A percentile compares a stretch with the other conserved stretches of the same genome.
phyloP scores from a whole-genome alignment of 2,797 vertebrate species.

The Megaceryle alcyon region DNA sequence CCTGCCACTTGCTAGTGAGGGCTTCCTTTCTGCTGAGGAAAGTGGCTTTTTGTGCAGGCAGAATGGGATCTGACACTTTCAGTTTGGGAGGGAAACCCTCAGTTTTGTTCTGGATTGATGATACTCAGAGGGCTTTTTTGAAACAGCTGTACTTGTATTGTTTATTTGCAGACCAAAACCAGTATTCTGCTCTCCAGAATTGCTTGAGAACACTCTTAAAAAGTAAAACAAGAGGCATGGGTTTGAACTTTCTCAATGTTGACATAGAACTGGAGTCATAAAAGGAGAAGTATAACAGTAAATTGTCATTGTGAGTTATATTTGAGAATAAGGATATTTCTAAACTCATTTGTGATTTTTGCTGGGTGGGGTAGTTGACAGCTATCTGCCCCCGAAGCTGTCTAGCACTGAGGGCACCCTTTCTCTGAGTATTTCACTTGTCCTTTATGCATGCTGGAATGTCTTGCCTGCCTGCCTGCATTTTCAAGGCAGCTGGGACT shows the following conservation, averaged over 20 bases:
- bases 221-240: not conserved
- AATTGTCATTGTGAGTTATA: not conserved
- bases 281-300: not conserved
- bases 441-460: not conserved
- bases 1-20: not conserved
- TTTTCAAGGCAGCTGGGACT: not conserved
- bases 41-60: not conserved
- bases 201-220: not conserved
- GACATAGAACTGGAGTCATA: not conserved
- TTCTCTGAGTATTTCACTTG: not conserved
- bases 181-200: not conserved
- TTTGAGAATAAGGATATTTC: not conserved
- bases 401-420: not conserved
- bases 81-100: not conserved
- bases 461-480: not conserved
- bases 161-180: not conserved
- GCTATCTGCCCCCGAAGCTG: not conserved
- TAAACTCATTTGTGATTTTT: not conserved
- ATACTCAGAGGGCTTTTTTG: not conserved
- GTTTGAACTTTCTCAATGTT: not conserved
- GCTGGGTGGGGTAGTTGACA: not conserved
- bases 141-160: not conserved
- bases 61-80: not conserved
- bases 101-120: not conserved
- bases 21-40: not conserved